phyloP scores from a whole-genome alignment of 2,797 vertebrate species.

The Orientallactaga sibirica region DNA sequence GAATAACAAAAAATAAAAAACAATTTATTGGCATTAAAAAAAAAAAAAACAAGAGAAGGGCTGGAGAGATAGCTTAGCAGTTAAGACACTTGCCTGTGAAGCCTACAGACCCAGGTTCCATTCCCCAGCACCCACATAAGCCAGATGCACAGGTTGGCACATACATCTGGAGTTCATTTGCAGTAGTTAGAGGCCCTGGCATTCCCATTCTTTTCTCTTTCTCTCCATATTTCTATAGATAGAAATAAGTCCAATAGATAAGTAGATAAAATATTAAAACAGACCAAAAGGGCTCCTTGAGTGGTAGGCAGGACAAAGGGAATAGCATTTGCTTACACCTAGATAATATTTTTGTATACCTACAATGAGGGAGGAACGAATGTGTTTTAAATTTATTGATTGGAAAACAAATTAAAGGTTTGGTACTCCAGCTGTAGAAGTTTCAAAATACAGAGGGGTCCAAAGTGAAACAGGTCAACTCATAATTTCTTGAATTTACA shows the following conservation, averaged over 20 bases:
- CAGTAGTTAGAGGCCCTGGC: no score
- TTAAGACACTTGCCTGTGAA: no score
- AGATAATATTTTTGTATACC: not conserved
- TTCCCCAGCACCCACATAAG: no score
- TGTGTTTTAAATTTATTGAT: not conserved
- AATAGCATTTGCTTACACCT: not conserved
- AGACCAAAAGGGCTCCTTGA: not conserved
- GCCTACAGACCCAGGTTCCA: no score
- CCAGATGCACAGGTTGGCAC: no score
- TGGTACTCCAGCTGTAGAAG: not conserved
- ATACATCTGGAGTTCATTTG: no score
- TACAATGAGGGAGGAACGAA: not conserved
- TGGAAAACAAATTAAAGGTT: not conserved
- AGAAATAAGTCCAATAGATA: no score
- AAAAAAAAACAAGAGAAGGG: not conserved
- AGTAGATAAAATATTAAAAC: no score
- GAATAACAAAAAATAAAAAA: not conserved
- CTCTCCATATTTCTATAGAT: no score
- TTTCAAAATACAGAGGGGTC: not conserved
- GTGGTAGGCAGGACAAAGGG: not conserved
- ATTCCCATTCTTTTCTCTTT: no score
- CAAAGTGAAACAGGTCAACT: not conserved
- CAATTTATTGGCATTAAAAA: not conserved
- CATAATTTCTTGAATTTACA: not conserved
- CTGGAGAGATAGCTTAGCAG: no score